Evolutionary conservation across 2,113 vertebrate genomes (phyloP).

Genomic region (Motacilla alba): DNA sequence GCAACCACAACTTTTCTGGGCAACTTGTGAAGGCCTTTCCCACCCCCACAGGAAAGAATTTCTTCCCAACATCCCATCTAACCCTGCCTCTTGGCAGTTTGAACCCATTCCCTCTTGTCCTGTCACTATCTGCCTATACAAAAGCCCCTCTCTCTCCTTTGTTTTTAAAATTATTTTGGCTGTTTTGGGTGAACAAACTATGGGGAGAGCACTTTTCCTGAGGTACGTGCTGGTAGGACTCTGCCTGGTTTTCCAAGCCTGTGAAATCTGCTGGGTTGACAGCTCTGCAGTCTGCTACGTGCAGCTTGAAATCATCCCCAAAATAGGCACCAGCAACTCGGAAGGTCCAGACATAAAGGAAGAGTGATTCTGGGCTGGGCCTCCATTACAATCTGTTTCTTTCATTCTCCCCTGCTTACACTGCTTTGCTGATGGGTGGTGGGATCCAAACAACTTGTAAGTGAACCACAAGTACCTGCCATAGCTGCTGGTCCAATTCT

Average conservation of each 20-base stretch:
- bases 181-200: background rate
- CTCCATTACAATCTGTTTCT: background rate
- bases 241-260: background rate
- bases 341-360: background rate
- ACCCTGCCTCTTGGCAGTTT: background rate
- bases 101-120: background rate
- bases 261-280: background rate
- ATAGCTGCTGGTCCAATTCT: background rate
- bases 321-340: rapidly evolving
- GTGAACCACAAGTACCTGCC: background rate
- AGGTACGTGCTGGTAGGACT: background rate
- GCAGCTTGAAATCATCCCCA: background rate
- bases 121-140: background rate
- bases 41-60: background rate
- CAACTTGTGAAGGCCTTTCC: background rate
- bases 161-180: background rate
- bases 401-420: background rate
- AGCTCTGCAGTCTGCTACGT: background rate
- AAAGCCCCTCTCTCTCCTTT: background rate
- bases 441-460: background rate
- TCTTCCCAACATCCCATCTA: background rate
- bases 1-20: background rate
- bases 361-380: background rate
- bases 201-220: background rate
- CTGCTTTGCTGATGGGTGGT: background rate